These are phyloP conservation scores for Alloplasta piceator DNA, from an alignment of 2,888 invertebrate species.

Conservation along the genomic window DNA sequence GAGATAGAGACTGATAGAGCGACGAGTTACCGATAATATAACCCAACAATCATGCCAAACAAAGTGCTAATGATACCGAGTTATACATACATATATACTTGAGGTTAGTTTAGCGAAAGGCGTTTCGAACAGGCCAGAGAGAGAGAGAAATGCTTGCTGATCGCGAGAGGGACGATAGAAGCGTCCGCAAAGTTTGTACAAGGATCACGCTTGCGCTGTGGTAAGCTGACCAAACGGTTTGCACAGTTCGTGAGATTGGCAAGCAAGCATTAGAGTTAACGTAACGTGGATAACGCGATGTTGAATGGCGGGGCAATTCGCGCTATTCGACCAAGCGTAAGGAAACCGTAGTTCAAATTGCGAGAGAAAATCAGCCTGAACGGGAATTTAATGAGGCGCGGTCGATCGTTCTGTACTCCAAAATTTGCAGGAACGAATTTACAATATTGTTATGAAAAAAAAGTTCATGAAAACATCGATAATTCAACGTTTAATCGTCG, in stretches of 20 bases:
- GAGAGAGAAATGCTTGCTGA: slow-evolving; percentile 16
- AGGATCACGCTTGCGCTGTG: slow-evolving; percentile 54
- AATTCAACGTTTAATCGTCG: background rate
- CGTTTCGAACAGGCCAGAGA: slow-evolving; percentile 24
- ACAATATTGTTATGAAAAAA: background rate
- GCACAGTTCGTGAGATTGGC: slow-evolving; percentile 40
- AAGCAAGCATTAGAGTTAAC: slow-evolving; percentile 44
- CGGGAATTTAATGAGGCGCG: too few species aligned
- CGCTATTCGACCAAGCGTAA: background rate
- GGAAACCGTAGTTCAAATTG: background rate
- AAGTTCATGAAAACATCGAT: slow-evolving; percentile 6
- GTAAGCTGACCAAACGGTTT: slow-evolving; percentile 61
- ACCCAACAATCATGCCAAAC: slow-evolving; percentile 17
- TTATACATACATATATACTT: slow-evolving; percentile 19
- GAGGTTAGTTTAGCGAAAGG: slow-evolving; percentile 15
- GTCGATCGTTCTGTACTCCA: too few species aligned
- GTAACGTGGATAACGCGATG: slow-evolving; percentile 23
- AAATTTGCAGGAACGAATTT: too few species aligned
- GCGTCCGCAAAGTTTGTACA: slow-evolving; percentile 60
- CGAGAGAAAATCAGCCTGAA: background rate
- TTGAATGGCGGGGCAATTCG: slow-evolving; percentile 31
- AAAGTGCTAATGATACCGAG: slow-evolving; percentile 59
- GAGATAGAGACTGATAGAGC: background rate
- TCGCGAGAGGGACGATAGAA: slow-evolving; percentile 5
- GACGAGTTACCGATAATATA: slow-evolving; percentile 47